phyloP scores from a whole-genome alignment of 30 jellyfish, hydroid and myxozoan genomes.

The Cassiopea andromeda region DNA sequence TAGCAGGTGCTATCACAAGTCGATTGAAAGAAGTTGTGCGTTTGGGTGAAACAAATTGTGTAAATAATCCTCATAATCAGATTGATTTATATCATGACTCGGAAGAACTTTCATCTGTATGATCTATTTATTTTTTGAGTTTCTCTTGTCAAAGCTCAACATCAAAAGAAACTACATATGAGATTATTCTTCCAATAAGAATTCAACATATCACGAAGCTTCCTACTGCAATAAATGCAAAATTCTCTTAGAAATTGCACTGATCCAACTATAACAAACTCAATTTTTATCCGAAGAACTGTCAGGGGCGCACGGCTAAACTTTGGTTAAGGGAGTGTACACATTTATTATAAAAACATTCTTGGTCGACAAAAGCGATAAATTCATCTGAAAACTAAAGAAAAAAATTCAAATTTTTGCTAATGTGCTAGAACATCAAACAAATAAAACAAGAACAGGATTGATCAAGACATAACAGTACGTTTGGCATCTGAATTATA shows the following conservation, averaged over 20 bases:
- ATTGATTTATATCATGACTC: conserved; percentile 3
- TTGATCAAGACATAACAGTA: too few relatives aligned
- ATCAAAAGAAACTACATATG: neutral
- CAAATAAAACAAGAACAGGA: too few relatives aligned
- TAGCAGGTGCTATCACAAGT: conserved; percentile 8
- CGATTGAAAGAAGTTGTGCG: conserved; percentile 1
- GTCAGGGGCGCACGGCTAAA: too few relatives aligned
- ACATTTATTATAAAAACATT: too few relatives aligned
- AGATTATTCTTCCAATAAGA: neutral
- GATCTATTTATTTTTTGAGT: neutral
- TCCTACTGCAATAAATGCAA: neutral
- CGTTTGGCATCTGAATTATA: too few relatives aligned
- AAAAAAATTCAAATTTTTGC: too few relatives aligned
- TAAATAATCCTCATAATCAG: conserved; percentile 1
- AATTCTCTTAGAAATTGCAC: neutral
- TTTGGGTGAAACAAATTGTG: conserved; percentile 18
- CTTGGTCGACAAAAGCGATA: too few relatives aligned
- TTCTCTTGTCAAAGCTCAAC: neutral
- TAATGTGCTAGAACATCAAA: too few relatives aligned
- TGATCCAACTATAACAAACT: neutral
- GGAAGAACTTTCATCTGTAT: neutral
- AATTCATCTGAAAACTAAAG: too few relatives aligned
- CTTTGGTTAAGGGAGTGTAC: too few relatives aligned
- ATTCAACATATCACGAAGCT: neutral
- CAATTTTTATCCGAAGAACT: too few relatives aligned